Percentiles rank a stretch among this genome's conserved stretches.
Evolutionary conservation across 2,888 invertebrate species (phyloP).

Genomic region (Lasius fuliginosus): DNA sequence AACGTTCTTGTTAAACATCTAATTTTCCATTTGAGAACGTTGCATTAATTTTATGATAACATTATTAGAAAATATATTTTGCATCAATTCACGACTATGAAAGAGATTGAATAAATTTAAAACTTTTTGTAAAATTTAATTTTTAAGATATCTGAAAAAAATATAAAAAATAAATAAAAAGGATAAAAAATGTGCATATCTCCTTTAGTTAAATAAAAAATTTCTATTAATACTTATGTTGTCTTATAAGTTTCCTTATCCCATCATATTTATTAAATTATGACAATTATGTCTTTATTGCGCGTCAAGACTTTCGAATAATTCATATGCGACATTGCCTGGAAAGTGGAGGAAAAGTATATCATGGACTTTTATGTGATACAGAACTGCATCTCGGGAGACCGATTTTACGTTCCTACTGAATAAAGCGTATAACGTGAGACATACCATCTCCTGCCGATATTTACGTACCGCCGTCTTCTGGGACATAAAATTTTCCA

Average conservation of each 20-base stretch:
- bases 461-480: slow-evolving; percentile 51
- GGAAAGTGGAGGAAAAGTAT: slow-evolving; percentile 38
- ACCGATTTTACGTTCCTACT: slow-evolving; percentile 48
- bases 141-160: neutral
- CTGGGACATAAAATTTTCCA: slow-evolving; percentile 51
- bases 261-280: slow-evolving; percentile 11
- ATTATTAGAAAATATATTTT: neutral
- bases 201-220: neutral
- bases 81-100: neutral
- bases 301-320: neutral
- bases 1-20: neutral
- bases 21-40: neutral
- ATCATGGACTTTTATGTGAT: slow-evolving; percentile 38
- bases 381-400: slow-evolving; percentile 27
- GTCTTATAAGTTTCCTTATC: neutral
- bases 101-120: neutral
- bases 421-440: slow-evolving; percentile 35
- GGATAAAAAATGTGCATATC: neutral
- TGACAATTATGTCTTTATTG: neutral
- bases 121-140: neutral
- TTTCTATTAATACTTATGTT: slow-evolving; percentile 7
- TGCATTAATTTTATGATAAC: neutral
- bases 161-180: neutral
- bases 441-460: slow-evolving; percentile 37
- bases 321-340: slow-evolving; percentile 20